Conservation (phyloP, 2,797 vertebrate species). For the Helicolenus hilgendorfi region DNA sequence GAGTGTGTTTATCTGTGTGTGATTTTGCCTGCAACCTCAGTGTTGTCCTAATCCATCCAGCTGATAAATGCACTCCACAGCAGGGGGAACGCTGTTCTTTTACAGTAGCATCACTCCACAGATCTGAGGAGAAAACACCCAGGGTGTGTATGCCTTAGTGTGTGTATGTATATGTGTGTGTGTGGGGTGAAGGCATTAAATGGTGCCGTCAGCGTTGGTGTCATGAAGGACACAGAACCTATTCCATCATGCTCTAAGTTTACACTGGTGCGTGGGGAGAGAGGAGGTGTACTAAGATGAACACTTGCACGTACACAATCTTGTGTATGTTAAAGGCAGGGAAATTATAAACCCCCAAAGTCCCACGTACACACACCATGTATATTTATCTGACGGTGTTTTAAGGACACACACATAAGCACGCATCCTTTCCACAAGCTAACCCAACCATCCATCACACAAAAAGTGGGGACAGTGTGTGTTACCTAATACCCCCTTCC, state of each 20-base stretch:
- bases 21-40: slow-evolving; percentile 20
- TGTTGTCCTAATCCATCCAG: slow-evolving; percentile 43
- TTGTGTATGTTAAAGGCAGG: background rate
- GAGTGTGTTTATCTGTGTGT: slow-evolving; percentile 12
- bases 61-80: slow-evolving; percentile 49
- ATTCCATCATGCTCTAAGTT: slow-evolving; percentile 50
- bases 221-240: slow-evolving; percentile 47
- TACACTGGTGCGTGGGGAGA: background rate
- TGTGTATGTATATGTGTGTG: slow-evolving; percentile 3
- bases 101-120: slow-evolving; percentile 38
- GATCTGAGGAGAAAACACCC: slow-evolving; percentile 27
- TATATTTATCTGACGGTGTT: background rate
- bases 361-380: background rate
- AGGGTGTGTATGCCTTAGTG: background rate
- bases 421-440: background rate
- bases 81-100: slow-evolving; percentile 30
- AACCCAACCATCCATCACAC: slow-evolving; percentile 8
- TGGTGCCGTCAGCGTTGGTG: slow-evolving; percentile 17
- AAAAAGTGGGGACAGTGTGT: background rate
- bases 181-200: slow-evolving; percentile 7
- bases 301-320: background rate
- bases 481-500: background rate
- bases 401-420: background rate
- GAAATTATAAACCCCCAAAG: background rate
- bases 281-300: background rate